Conservation (phyloP, 2,113 vertebrate genomes). For the Ptyas mucosa region DNA sequence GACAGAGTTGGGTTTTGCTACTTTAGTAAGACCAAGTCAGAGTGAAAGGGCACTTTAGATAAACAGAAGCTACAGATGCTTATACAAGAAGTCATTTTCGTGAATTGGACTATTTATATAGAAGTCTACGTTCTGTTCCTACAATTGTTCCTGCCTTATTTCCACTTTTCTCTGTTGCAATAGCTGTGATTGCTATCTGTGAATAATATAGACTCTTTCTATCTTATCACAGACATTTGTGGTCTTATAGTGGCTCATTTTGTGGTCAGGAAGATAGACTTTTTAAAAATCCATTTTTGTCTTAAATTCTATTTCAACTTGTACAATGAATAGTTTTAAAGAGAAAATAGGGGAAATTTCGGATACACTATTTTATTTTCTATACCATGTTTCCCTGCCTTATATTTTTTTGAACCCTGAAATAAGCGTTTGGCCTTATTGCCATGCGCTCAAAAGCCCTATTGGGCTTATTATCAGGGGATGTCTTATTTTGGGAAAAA, state of each 20-base stretch:
- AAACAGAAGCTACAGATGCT: background rate
- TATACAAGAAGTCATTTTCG: background rate
- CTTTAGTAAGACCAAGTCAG: background rate
- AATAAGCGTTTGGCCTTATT: no score
- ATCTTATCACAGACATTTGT: background rate
- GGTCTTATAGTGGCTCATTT: background rate
- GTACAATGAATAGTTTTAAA: background rate
- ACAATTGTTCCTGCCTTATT: background rate
- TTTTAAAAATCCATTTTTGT: background rate
- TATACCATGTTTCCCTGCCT: background rate
- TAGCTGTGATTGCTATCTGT: background rate
- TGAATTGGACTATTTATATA: background rate
- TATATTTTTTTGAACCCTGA: no score
- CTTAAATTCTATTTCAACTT: background rate
- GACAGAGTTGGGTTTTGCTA: background rate
- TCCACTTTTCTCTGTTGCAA: background rate
- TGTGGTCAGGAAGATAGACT: background rate
- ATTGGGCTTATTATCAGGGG: no score
- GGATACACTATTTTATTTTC: background rate
- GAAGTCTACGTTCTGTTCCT: background rate
- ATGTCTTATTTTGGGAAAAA: no score
- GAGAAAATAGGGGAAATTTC: background rate
- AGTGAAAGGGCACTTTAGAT: background rate
- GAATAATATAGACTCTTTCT: background rate
- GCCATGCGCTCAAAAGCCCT: no score